Evolutionary conservation across 2,888 invertebrate species (phyloP).

Genomic region (Plusia festucae): DNA sequence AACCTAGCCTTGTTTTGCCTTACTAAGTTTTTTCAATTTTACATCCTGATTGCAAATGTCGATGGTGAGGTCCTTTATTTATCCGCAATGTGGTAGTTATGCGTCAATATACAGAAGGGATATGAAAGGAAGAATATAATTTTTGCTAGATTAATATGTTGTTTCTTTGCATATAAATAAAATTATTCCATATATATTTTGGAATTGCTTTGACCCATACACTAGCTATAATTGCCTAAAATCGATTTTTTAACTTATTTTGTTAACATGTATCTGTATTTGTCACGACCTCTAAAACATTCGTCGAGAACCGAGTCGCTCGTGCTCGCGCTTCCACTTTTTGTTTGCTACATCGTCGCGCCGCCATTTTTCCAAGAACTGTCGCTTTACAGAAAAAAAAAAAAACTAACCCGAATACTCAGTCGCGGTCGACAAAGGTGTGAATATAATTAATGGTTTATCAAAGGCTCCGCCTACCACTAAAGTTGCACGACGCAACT

Average conservation of each 20-base stretch:
- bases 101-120: not conserved
- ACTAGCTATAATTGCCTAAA: slow-evolving; percentile 37
- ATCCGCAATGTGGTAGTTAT: not conserved
- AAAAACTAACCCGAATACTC: slow-evolving; percentile 64
- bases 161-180: not conserved
- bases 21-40: not conserved
- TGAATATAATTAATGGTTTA: slow-evolving; percentile 87
- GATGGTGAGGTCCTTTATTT: not conserved
- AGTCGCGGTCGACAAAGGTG: slow-evolving; percentile 79
- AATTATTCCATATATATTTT: slow-evolving; percentile 13
- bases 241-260: slow-evolving; percentile 42
- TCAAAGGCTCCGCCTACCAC: slow-evolving; percentile 80
- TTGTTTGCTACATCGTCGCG: slow-evolving; percentile 67
- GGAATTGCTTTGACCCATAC: slow-evolving; percentile 28
- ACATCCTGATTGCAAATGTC: not conserved
- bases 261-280: slow-evolving; percentile 61
- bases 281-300: slow-evolving; percentile 72
- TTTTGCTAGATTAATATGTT: not conserved
- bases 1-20: slow-evolving; percentile 12
- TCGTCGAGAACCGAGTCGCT: slow-evolving; percentile 69
- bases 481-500: slow-evolving; percentile 63
- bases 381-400: slow-evolving; percentile 73
- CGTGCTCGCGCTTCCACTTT: slow-evolving; percentile 79
- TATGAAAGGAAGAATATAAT: not conserved
- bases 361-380: slow-evolving; percentile 82